Base-by-base conservation (phyloP, 2,888 invertebrate species). In the Caenorhabditis angaria region DNA sequence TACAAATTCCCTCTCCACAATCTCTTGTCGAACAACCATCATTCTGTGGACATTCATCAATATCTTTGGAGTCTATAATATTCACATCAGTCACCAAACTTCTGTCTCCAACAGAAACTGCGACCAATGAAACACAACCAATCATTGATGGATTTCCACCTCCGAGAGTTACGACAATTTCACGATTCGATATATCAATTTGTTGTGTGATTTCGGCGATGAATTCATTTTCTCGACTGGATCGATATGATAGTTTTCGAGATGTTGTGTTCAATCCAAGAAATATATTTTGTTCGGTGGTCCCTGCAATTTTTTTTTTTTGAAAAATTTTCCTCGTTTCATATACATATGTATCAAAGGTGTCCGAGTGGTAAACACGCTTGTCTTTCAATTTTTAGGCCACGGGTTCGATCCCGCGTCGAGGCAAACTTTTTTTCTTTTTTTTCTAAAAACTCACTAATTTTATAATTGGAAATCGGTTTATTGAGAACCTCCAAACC, bases 1-100 rank as follows among this genome's bases (percentile, higher is more conserved):
- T 53, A 54, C 81, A 81, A 0, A 50, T 54, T 50, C 81, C 81
- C 75, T 78, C 65, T 32, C 61, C 57, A 65, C 81, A 81, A 51
- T 81, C 74, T 41, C 61, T 71, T 12, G 58, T 70, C 1, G 70
- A 60, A 61, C 81, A 81, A 53, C 64, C 74, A 48, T 72, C 53
- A 8, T 61, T 62, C 10, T 51, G 61, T 12, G 61, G 59, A 65
- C 79, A 79, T 28, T 61, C 56, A 32, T 73, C 75, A n/a, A 75
- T 56, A 56, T 78, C 76, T 20, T 71, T 56, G 25, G 61, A 64
- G 10, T 35, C n/a, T 2, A 70, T 56, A 0, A 64, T 41, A 27
- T 61, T 59, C n/a, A 59, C 67, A 2, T 50, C 32, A 10, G 61
- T 24, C 1, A 55, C 59, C 22, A 65, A 48, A 10, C 28, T 27